These are phyloP conservation scores for Galendromus occidentalis DNA, from an alignment of 1,140 invertebrate species.

Conservation along the genomic window DNA sequence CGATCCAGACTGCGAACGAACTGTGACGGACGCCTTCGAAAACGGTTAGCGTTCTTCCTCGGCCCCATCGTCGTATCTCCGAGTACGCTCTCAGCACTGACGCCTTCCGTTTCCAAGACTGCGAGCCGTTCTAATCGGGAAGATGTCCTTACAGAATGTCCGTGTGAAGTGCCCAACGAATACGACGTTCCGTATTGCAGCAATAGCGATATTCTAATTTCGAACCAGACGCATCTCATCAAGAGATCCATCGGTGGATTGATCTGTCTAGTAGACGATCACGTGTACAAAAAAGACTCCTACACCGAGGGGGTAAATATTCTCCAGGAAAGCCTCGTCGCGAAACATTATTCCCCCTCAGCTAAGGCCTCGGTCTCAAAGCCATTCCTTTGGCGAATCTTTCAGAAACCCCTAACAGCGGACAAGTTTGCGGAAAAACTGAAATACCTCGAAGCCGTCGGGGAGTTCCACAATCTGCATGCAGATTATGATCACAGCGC, in stretches of 20 bases:
- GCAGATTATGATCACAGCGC: too few relatives aligned
- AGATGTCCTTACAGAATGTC: not conserved
- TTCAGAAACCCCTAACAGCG: not conserved
- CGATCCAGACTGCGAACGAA: not conserved
- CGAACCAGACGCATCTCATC: constrained; percentile 4
- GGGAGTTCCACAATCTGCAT: not conserved
- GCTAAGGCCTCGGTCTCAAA: not conserved
- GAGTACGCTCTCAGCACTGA: too few relatives aligned
- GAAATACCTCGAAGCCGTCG: not conserved
- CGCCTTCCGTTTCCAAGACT: not conserved
- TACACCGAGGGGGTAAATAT: constrained; percentile 1
- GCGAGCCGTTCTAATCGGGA: not conserved
- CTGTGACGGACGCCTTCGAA: not conserved
- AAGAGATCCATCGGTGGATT: not conserved
- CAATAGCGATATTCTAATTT: not conserved
- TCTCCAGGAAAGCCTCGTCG: not conserved
- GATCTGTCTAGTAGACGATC: not conserved
- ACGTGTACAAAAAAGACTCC: not conserved
- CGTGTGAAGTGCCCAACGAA: constrained; percentile 2
- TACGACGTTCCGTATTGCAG: not conserved
- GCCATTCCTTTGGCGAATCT: not conserved
- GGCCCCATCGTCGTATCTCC: not conserved
- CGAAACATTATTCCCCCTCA: not conserved
- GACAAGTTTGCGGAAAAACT: not conserved
- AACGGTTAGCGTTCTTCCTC: not conserved